Evolutionary conservation across 1,140 invertebrate species (phyloP).

Genomic region (Parasteatoda tepidariorum): DNA sequence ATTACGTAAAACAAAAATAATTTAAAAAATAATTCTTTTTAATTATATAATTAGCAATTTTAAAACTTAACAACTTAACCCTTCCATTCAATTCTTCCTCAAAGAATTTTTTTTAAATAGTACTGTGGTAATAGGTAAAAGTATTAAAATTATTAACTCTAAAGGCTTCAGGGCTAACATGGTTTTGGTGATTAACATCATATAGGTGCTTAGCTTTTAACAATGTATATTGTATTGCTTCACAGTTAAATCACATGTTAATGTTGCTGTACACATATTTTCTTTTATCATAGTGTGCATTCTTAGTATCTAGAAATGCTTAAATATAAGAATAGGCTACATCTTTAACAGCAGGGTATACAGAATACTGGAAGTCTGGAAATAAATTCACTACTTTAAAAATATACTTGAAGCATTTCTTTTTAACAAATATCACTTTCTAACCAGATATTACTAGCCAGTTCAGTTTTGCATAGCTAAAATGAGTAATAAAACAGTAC

Average conservation of each 20-base stretch:
- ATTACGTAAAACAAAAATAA: too few species aligned
- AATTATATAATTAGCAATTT: too few species aligned
- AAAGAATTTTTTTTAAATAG: too few species aligned
- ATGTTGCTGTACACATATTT: neutral
- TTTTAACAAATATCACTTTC: conserved; percentile 21
- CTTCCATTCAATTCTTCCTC: too few species aligned
- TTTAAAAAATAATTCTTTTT: too few species aligned
- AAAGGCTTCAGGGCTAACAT: neutral
- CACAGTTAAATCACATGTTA: neutral
- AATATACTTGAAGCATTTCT: conserved; percentile 23
- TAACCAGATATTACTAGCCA: conserved; percentile 7
- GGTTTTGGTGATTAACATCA: too few species aligned
- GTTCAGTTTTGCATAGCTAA: conserved; percentile 16
- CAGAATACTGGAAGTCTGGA: neutral
- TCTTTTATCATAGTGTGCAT: neutral
- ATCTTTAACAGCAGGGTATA: conserved; percentile 4
- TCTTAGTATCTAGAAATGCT: neutral
- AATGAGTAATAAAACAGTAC: neutral
- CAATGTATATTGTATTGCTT: neutral
- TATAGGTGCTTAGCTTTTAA: too few species aligned
- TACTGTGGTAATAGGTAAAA: too few species aligned
- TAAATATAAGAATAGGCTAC: neutral
- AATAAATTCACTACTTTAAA: conserved; percentile 7
- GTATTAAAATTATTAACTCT: too few species aligned
- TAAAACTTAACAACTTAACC: too few species aligned